Base-by-base conservation (phyloP, 30 jellyfish, hydroid and myxozoan genomes). In the Cassiopea andromeda region DNA sequence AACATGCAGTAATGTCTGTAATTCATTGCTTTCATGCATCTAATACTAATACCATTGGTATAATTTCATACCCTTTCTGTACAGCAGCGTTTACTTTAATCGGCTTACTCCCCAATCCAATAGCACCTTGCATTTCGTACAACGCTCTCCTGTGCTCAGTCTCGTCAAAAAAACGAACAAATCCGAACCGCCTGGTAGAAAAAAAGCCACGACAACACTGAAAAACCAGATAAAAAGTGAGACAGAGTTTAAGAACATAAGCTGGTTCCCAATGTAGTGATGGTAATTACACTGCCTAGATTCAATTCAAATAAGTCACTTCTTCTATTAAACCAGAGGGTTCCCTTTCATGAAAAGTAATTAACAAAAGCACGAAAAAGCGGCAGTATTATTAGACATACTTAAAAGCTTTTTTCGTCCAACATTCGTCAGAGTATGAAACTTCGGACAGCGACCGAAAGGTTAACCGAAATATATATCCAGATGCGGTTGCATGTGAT, bases 121-220 rank as follows among this genome's bases (percentile, higher is more conserved):
- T 81, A 27, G 95, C 94, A 14, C 97, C 97, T 67, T 94, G 97
- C 98, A 94, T 94, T 77, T 94, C 97, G 46, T 76, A 68, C 44
- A 94, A 69, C 1, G 98, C 98, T 75, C 97, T 67, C 57, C 87
- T 60, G 78, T 80, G 92, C 82, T 94, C 97, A 2, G 84, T 85
- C 66, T 90, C 97, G 48, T 94, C 94, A 81, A 90, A 94, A 88
- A 94, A 94, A 7, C 98, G 97, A 17, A 94, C 98, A 75, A 94
- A 94, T 2, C 98, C 98, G 81, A 76, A 94, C 54, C 98, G 87
- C 92, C 98, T 94, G 90, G 7, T 80, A n/a, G 46, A 68, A 68
- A 14, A 68, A 6, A 68, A 68, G 15, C 16, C 45, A 48, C 8
- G 70, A 70, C 19, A 2, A 38, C 47, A 16, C 16, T 18, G 27